Evolutionary conservation across 1,140 invertebrate species (phyloP), one percentile per base, ranked within the genome.

Genomic region (Neodiprion pinetum): DNA sequence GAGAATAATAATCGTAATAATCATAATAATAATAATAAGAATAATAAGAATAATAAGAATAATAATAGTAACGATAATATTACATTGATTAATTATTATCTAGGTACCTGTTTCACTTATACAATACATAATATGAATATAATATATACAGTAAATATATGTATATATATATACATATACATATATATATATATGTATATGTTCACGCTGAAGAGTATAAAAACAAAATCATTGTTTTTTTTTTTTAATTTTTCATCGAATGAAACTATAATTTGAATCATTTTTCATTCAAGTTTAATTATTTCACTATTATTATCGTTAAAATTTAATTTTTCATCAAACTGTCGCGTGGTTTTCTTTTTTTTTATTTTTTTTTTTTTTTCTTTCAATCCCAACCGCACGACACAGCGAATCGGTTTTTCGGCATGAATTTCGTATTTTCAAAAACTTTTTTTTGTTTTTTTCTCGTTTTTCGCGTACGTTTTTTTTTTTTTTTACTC

Each of bases 11-110:
- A 21, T 21, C 17, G 17, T 21, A 21, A 21, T 21, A 21, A 21
- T 21, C 17, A 21, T 21, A 21, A 21, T 21, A 21, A 21, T 21
- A 17, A 17, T 21, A 21, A 21, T 17, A 17, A 17, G 17, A 53
- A 53, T 1, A 53, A 53, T 53, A 53, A 53, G 0, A 53, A 53
- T 53, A 53, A 53, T 53, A 53, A 53, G 0, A 53, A 53, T 53
- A 53, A 10, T 14, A 53, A 53, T 53, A 53, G 14, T 53, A 53
- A 53, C 14, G 14, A 53, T 53, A 53, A 78, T 80, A 80, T 80
- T 73, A 78, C 78, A 67, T 75, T 81, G 81, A 79, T 77, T 71
- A 76, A 77, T 70, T 75, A 65, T 72, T 70, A 17, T 76, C 80
- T 79, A 74, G 72, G 78, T 81, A 80, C 79, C 67, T 75, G 11